Evolutionary conservation across 2,113 vertebrate species (phyloP).

Genomic region (Cacatua alba): DNA sequence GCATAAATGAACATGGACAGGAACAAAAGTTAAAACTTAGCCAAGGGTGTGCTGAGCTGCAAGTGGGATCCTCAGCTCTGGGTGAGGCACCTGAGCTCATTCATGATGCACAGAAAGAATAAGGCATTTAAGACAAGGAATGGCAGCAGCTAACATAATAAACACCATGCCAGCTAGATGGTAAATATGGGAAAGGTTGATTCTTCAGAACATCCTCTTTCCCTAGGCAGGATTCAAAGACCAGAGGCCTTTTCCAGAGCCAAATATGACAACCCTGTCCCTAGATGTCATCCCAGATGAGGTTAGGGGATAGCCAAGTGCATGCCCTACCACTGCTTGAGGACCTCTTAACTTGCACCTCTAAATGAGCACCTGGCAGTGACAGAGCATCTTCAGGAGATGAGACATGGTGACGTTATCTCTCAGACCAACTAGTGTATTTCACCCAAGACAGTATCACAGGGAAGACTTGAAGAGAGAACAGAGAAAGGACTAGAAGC

Average conservation of each 20-base stretch:
- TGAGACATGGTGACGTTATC: neutral
- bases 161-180: neutral
- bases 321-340: fast-evolving
- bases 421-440: neutral
- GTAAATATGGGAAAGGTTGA: neutral
- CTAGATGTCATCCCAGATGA: neutral
- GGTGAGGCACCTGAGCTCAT: neutral
- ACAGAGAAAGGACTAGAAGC: neutral
- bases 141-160: neutral
- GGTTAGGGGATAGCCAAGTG: neutral
- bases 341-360: neutral
- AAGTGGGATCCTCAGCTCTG: neutral
- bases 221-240: neutral
- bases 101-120: neutral
- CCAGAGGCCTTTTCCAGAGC: neutral
- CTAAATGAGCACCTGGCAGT: fast-evolving
- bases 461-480: neutral
- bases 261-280: neutral
- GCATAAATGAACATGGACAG: neutral
- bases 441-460: neutral
- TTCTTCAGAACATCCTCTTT: neutral
- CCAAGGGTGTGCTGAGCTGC: neutral
- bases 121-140: neutral
- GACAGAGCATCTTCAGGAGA: neutral
- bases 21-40: neutral